These are phyloP conservation scores for Gymnoscopelus microlampas DNA, from an alignment of 2,797 vertebrate genomes.

Conservation along the genomic window DNA sequence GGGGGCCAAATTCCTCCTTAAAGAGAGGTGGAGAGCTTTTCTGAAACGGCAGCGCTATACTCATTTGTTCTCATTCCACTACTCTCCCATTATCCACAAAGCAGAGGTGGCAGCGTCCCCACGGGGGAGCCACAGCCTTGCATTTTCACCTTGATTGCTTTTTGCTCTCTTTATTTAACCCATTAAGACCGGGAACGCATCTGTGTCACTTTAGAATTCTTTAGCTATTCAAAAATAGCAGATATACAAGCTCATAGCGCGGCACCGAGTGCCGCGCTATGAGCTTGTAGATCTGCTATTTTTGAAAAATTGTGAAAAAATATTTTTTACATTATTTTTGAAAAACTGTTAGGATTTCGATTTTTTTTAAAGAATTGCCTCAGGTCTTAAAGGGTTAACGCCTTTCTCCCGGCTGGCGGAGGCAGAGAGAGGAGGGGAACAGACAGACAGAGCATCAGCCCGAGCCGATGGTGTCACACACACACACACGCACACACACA, in stretches of 20 bases:
- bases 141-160: conserved; percentile 75
- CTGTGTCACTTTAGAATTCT: no score
- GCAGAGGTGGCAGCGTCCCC: conserved; percentile 63
- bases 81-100: conserved; percentile 59
- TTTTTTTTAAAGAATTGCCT: no score
- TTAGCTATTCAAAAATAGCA: no score
- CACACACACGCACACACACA: background rate
- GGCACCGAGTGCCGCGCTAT: no score
- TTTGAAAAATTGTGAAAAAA: no score
- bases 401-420: conserved; percentile 39
- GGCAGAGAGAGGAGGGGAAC: background rate
- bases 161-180: conserved; percentile 69
- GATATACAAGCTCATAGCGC: no score
- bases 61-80: conserved; percentile 71
- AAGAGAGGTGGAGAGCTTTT: conserved; percentile 38
- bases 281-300: no score
- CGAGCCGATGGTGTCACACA: background rate
- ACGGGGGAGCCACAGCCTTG: conserved; percentile 42
- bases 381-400: no score
- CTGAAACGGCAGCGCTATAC: conserved; percentile 34
- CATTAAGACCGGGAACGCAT: no score
- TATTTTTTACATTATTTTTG: no score
- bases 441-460: no score
- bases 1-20: conserved; percentile 44
- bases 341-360: no score